A percentile compares a stretch with the other conserved stretches of the same genome.
phyloP scores from a whole-genome alignment of 2,113 vertebrate species.

The Megaceryle torquata region DNA sequence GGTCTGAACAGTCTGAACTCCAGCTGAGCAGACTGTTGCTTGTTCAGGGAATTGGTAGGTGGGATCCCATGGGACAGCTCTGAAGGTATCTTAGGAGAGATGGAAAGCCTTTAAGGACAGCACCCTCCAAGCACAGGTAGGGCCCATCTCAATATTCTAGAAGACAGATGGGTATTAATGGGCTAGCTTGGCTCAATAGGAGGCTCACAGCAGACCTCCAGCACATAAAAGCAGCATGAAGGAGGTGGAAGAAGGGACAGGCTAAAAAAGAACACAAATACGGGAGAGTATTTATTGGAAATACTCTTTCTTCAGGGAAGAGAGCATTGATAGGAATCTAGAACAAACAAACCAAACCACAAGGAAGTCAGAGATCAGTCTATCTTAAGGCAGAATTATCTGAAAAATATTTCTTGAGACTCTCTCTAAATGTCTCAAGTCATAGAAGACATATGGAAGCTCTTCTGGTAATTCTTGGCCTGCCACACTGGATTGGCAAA shows the following conservation, averaged over 20 bases:
- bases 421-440: background rate
- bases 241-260: background rate
- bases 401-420: background rate
- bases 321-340: background rate
- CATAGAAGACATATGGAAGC: background rate
- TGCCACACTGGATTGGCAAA: background rate
- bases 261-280: background rate
- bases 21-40: background rate
- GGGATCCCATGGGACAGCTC: background rate
- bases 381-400: background rate
- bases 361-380: background rate
- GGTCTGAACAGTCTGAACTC: background rate
- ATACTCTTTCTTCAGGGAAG: background rate
- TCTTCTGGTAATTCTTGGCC: background rate
- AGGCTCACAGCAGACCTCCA: background rate
- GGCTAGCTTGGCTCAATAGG: background rate
- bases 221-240: background rate
- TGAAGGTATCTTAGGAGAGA: background rate
- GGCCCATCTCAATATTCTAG: background rate
- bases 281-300: background rate
- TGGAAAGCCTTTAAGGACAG: background rate
- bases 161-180: background rate
- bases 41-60: background rate
- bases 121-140: background rate
- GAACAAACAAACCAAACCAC: background rate